Conservation (phyloP, 2,113 vertebrate species). For the Corvus moneduloides region DNA sequence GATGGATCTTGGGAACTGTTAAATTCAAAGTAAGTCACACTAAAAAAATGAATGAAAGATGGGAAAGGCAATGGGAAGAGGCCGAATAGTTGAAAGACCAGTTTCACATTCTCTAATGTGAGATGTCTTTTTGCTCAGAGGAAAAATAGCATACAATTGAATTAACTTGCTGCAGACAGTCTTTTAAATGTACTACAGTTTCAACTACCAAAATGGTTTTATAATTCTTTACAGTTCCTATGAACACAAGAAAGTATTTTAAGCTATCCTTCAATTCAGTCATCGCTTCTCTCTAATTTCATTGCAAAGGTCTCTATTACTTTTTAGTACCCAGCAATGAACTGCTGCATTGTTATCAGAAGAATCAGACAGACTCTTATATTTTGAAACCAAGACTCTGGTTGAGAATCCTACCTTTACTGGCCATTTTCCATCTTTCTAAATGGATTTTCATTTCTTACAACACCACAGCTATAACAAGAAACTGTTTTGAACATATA, state of each 20-base stretch:
- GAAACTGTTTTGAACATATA: neutral
- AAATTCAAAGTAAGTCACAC: conserved; percentile 73
- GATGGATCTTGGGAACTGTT: conserved; percentile 76
- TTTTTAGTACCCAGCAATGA: neutral
- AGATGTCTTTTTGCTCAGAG: neutral
- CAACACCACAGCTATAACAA: neutral
- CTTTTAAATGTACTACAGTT: neutral
- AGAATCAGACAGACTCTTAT: neutral
- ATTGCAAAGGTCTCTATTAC: neutral
- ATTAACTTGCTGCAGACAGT: neutral
- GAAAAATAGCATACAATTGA: neutral
- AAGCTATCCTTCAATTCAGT: neutral
- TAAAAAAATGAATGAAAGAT: neutral
- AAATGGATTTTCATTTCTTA: neutral
- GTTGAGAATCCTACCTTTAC: neutral
- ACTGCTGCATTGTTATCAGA: neutral
- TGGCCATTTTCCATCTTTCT: neutral
- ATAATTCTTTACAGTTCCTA: neutral
- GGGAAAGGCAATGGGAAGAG: neutral
- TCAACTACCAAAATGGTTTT: neutral
- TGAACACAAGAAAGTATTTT: neutral
- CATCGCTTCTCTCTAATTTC: neutral
- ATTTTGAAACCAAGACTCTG: neutral
- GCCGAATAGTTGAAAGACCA: neutral
- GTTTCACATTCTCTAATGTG: neutral